Base-by-base conservation (phyloP, 2,113 vertebrate genomes). In the Isichthys henryi region DNA sequence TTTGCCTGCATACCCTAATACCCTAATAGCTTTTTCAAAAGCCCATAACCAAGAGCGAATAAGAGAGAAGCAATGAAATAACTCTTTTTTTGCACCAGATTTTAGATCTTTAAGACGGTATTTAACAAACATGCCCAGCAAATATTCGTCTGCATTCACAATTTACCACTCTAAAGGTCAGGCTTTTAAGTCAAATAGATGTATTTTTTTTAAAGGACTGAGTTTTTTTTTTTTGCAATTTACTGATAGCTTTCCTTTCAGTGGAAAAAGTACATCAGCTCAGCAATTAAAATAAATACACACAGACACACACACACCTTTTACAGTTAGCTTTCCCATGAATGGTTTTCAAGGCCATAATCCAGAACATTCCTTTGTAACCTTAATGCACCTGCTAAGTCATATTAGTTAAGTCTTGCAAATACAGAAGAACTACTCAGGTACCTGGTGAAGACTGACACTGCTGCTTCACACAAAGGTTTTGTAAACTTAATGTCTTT, bases 271-370 rank as follows among this genome's bases (percentile, higher is more conserved):
- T 70, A 70, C n/a, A 70, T 11, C n/a, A 31, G 62, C 62, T 66
- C 9, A 31, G n/a, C 2, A 27, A 31, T 27, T 27, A 62, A 62
- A n/a, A 21, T 2, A 53, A 77, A 39, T 5, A 74, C 3, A 77
- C 27, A 39, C 10, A 27, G 6, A 66, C n/a, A 77, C 9, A 39
- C 31, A 39, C 27, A 77, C 13, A 77, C 27, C 35, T 39, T 77
- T 39, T 77, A 77, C 17, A 77, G 31, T 15, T 77, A 39, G 85
- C 70, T 88, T 91, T 90, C 45, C 53, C 27, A 56, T 27, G 89
- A 45, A 6, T 23, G 35, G 62, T 39, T 85, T 27, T 90, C 91
- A 50, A 91, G 23, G 21, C 23, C 83, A 92, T 92, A 90, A 92
- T 91, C 45, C 91, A 58, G 92, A 48, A 35, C 0, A 1, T 31